Conservation (phyloP, 2,888 invertebrate species). For the Loripinus fragilis region DNA sequence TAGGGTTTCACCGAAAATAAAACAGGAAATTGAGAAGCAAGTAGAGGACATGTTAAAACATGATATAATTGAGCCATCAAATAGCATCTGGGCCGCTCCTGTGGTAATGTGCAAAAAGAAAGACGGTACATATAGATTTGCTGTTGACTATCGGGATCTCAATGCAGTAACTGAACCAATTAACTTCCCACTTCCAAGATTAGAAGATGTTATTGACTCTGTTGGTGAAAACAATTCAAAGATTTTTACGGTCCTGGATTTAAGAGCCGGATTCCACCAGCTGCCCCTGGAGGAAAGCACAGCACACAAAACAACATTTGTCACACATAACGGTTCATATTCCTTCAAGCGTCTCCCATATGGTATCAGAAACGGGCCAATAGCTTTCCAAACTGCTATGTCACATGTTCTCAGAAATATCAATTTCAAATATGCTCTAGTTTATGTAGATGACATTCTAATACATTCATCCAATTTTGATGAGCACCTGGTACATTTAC, state of each 20-base stretch:
- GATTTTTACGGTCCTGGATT: conserved; percentile 26
- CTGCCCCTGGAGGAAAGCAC: conserved; percentile 35
- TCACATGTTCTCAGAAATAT: conserved; percentile 32
- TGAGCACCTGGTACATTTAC: conserved; percentile 32
- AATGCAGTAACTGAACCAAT: conserved; percentile 18
- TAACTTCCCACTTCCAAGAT: conserved; percentile 28
- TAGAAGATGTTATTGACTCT: conserved; percentile 29
- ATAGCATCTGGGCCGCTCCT: conserved; percentile 37
- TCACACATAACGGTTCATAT: conserved; percentile 44
- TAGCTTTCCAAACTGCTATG: conserved; percentile 46
- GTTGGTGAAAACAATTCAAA: conserved; percentile 20
- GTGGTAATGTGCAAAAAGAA: conserved; percentile 25
- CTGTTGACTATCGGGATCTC: conserved; percentile 26
- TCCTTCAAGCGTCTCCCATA: conserved; percentile 48
- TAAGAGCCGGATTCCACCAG: conserved; percentile 45
- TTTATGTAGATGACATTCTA: conserved; percentile 63
- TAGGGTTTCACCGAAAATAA: conserved; percentile 3
- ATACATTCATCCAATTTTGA: conserved; percentile 32
- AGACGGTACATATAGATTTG: conserved; percentile 21
- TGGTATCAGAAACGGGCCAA: conserved; percentile 51
- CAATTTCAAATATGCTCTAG: conserved; percentile 52
- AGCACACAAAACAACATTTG: conserved; percentile 45
- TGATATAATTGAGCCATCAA: conserved; percentile 32
- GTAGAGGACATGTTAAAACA: conserved; percentile 32
- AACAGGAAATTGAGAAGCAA: conserved; percentile 19